phyloP scores from a whole-genome alignment of 2,113 vertebrate species.

The Rhabdornis inornatus region DNA sequence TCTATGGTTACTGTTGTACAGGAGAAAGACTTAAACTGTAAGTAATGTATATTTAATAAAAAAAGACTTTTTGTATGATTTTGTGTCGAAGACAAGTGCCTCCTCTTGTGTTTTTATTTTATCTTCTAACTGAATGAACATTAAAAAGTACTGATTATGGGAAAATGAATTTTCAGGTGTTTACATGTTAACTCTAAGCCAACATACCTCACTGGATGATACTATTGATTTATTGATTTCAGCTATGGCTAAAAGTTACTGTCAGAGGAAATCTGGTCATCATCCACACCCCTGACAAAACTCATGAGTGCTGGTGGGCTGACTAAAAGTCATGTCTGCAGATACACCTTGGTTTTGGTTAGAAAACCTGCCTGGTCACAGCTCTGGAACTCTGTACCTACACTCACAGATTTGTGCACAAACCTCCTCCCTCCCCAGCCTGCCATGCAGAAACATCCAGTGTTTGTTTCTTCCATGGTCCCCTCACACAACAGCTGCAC shows the following conservation, averaged over 20 bases:
- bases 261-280: background rate
- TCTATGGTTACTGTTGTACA: conserved; percentile 88
- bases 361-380: background rate
- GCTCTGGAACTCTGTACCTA: background rate
- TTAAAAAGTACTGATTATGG: background rate
- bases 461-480: fast-evolving
- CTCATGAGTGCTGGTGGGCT: background rate
- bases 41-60: conserved; percentile 95
- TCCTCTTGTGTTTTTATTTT: conserved; percentile 65
- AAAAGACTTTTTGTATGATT: conserved; percentile 84
- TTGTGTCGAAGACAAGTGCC: conserved; percentile 74
- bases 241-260: conserved; percentile 10
- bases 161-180: background rate
- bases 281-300: background rate
- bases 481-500: background rate
- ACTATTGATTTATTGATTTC: conserved; percentile 38
- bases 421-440: fast-evolving
- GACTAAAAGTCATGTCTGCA: background rate
- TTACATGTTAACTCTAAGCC: background rate
- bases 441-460: background rate
- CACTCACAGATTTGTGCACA: fast-evolving
- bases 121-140: background rate
- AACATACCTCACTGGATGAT: background rate
- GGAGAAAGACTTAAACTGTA: conserved; percentile 81
- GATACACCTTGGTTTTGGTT: background rate